Conservation (phyloP, 2,888 invertebrate species). For the Zonitis immaculata region DNA sequence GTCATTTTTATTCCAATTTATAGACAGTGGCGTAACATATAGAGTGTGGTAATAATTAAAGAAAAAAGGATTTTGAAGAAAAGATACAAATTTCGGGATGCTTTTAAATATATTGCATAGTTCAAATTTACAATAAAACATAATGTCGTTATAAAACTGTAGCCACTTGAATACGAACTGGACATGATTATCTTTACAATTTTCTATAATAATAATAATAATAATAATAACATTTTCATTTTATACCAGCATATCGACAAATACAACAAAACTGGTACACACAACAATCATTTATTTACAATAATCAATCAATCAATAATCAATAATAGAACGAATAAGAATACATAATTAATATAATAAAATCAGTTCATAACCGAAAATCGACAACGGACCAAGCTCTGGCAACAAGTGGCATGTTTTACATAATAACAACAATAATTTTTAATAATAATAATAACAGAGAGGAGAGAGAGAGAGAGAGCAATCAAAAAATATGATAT, state of each 20-base stretch:
- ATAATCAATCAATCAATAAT: neutral
- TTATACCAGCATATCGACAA: conserved; percentile 8
- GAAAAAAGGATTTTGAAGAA: no score
- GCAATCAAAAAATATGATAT: conserved; percentile 20
- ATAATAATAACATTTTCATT: neutral
- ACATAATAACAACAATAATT: conserved; percentile 25
- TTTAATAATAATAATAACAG: neutral
- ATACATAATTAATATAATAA: conserved; percentile 18
- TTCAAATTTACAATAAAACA: conserved; percentile 48
- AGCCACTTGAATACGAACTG: conserved; percentile 41
- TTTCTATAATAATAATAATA: neutral
- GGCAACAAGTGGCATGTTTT: conserved; percentile 33
- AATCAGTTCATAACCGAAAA: conserved; percentile 20
- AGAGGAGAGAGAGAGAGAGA: conserved; percentile 27
- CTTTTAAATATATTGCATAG: conserved; percentile 47
- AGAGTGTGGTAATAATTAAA: neutral
- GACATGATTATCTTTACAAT: conserved; percentile 24
- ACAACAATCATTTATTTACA: conserved; percentile 15
- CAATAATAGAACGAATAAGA: conserved; percentile 6
- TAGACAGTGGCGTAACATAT: neutral
- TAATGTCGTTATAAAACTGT: conserved; percentile 47
- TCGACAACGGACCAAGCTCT: conserved; percentile 21
- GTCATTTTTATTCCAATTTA: neutral
- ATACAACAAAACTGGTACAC: conserved; percentile 9
- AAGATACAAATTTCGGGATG: conserved; percentile 30